phyloP scores from a whole-genome alignment of 2,113 vertebrate genomes.

The Parus major region DNA sequence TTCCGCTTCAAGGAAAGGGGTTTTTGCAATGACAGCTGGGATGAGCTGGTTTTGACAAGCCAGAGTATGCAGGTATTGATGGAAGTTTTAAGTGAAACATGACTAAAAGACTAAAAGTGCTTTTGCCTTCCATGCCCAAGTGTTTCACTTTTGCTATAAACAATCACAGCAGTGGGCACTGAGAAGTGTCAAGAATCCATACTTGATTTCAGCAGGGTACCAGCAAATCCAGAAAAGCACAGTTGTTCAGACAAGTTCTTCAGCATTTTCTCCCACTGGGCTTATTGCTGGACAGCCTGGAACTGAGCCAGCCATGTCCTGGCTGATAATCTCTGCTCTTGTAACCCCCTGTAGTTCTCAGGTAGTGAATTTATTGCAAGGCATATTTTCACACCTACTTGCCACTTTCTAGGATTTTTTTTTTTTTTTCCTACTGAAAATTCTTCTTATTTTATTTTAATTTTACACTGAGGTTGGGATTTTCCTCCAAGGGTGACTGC shows the following conservation, averaged over 20 bases:
- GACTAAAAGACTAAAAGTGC: background rate
- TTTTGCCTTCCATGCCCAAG: background rate
- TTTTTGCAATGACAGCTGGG: slow-evolving; percentile 39
- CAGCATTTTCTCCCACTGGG: background rate
- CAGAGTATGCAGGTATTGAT: slow-evolving; percentile 31
- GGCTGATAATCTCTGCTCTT: background rate
- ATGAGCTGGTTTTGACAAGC: slow-evolving; percentile 63
- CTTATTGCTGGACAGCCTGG: background rate
- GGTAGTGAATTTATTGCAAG: background rate
- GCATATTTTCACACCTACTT: background rate
- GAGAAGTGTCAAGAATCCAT: background rate
- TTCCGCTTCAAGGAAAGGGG: slow-evolving; percentile 32
- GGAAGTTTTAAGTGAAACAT: slow-evolving; percentile 10
- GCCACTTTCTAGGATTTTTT: background rate
- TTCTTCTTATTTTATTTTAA: background rate
- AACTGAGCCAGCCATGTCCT: background rate
- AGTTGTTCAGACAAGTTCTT: background rate
- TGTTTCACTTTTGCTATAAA: background rate
- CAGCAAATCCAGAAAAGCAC: background rate
- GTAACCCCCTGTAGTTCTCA: background rate
- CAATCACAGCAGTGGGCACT: background rate
- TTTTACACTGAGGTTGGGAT: background rate
- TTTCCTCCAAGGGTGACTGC: background rate
- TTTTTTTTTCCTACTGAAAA: background rate
- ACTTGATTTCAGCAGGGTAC: background rate